A percentile compares a stretch with the other conserved stretches of the same genome.
These are phyloP conservation scores for Scrobipalpa atriplicella DNA, from an alignment of 2,888 invertebrate species.

Conservation along the genomic window DNA sequence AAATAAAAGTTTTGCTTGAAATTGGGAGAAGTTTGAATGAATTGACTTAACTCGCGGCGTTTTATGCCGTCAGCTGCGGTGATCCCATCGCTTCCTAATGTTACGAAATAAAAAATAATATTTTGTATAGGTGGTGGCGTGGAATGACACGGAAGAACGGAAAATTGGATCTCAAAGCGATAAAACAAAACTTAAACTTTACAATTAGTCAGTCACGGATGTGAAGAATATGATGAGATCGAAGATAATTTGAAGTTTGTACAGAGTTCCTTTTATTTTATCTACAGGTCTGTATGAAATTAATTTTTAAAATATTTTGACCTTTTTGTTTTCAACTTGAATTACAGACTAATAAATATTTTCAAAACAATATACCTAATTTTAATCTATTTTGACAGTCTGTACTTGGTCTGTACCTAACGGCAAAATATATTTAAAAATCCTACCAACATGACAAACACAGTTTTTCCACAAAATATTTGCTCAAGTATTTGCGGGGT, in stretches of 20 bases:
- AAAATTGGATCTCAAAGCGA: conserved; percentile 42
- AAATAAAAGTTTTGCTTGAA: conserved; percentile 69
- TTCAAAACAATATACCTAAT: too few relatives aligned
- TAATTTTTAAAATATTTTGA: too few relatives aligned
- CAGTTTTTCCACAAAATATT: not conserved
- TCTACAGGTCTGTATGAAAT: too few relatives aligned
- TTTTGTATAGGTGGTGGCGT: conserved; percentile 57
- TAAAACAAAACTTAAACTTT: conserved; percentile 18
- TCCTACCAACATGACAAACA: too few relatives aligned
- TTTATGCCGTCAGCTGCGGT: conserved; percentile 74
- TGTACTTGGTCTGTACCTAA: too few relatives aligned
- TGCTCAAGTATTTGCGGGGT: conserved; percentile 52
- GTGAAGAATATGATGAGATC: conserved; percentile 50
- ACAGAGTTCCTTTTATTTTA: too few relatives aligned
- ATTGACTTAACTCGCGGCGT: conserved; percentile 74
- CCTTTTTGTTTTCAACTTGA: too few relatives aligned
- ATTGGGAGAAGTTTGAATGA: conserved; percentile 78
- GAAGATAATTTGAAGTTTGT: conserved; percentile 33
- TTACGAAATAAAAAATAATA: conserved; percentile 71
- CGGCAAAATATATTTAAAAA: too few relatives aligned
- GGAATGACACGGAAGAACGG: conserved; percentile 51
- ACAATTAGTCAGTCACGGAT: conserved; percentile 29
- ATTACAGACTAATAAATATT: too few relatives aligned
- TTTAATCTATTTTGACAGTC: too few relatives aligned
- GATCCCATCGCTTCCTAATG: conserved; percentile 75